Conservation (phyloP, 1,140 invertebrate genomes). For the Eriocheir sinensis region DNA sequence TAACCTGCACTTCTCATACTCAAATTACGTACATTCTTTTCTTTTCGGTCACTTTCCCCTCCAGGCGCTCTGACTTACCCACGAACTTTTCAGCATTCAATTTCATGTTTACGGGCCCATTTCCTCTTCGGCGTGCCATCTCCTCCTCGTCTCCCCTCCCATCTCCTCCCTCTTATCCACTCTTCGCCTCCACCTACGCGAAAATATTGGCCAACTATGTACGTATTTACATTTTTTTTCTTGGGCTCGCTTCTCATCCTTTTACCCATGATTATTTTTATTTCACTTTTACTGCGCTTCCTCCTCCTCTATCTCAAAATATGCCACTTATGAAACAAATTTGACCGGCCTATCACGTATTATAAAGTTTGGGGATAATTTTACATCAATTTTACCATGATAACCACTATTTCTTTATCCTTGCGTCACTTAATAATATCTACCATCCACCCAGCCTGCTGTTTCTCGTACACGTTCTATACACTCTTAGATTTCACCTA, state of each 20-base stretch:
- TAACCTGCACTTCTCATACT: not conserved
- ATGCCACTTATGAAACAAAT: too few relatives aligned
- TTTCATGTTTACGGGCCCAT: not conserved
- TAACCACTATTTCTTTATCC: too few relatives aligned
- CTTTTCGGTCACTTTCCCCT: not conserved
- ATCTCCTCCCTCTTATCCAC: not conserved
- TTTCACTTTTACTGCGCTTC: too few relatives aligned
- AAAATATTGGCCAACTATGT: not conserved
- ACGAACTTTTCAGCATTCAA: not conserved
- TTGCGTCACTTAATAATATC: too few relatives aligned
- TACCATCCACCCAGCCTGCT: too few relatives aligned
- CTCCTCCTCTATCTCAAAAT: too few relatives aligned
- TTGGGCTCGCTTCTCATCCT: not conserved
- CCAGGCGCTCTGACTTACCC: not conserved
- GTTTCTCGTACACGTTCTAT: too few relatives aligned
- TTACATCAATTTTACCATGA: too few relatives aligned
- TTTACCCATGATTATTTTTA: not conserved
- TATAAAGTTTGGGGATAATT: too few relatives aligned
- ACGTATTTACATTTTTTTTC: not conserved
- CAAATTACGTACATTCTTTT: not conserved
- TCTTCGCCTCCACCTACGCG: not conserved
- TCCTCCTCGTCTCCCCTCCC: not conserved
- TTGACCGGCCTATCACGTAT: too few relatives aligned
- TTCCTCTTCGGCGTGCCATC: not conserved
- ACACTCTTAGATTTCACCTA: too few relatives aligned